These are phyloP conservation scores for Columba livia DNA, from an alignment of 2,113 vertebrate genomes.

Conservation along the genomic window DNA sequence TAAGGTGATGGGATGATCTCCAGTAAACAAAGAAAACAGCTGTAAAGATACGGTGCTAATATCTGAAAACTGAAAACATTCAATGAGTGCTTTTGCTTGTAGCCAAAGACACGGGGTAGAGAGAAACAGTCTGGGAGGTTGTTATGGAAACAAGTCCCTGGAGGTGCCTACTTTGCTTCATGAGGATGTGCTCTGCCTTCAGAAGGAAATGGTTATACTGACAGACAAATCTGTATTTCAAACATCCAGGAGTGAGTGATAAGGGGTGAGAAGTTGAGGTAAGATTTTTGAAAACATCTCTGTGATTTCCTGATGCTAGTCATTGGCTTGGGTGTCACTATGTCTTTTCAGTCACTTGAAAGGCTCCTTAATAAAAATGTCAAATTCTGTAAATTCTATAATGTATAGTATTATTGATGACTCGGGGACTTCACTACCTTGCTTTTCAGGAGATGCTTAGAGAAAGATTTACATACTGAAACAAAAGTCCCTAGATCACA, in stretches of 20 bases:
- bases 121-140: slow-evolving; percentile 85
- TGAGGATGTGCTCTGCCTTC: slow-evolving; percentile 71
- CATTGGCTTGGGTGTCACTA: fast-evolving
- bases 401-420: neutral
- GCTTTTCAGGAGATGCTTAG: neutral
- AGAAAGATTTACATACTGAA: neutral
- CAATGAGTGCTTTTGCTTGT: slow-evolving; percentile 17
- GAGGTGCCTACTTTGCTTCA: slow-evolving; percentile 64
- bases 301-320: fast-evolving
- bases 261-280: neutral
- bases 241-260: neutral
- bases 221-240: neutral
- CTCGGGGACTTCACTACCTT: neutral
- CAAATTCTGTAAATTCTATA: neutral
- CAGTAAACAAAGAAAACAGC: neutral
- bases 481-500: neutral
- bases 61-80: slow-evolving; percentile 30
- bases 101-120: slow-evolving; percentile 62
- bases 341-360: neutral
- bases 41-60: neutral
- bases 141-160: slow-evolving; percentile 87
- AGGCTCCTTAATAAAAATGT: neutral
- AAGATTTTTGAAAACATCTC: neutral
- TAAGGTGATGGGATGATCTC: neutral
- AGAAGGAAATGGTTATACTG: slow-evolving; percentile 16